Evolutionary conservation across 2,888 invertebrate species (phyloP), one percentile per base, ranked within the genome.

Genomic region (Tachina grossa): DNA sequence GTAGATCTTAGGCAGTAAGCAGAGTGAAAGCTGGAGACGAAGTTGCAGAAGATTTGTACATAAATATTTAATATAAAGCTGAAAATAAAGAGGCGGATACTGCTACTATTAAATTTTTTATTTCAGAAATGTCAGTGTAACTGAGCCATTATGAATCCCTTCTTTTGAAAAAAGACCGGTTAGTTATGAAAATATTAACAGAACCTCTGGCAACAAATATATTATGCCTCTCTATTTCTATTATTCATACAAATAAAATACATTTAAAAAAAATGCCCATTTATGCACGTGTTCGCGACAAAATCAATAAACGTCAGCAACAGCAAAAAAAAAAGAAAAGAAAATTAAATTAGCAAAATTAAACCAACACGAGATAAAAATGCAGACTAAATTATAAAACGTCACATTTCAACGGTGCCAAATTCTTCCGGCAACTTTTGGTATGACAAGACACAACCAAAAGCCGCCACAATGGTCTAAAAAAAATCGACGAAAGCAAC

Each of bases 351-450:
- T 51, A 49, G 63, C 14, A 53, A 49, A 72, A 53, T 59, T 43
- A 75, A 66, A 74, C 19, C 77, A 49, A 65, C 51, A 39, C n/a
- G n/a, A 66, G 13, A 66, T 51, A 69, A 63, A 76, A 59, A 53
- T 19, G 4, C 59, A 59, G 45, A 41, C 41, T 57, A 65, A 77
- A 69, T 71, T 63, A 65, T 71, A 83, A 77, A 81, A 81, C 76
- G 65, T 77, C 76, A 76, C 82, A 76, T 76, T 49, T 65, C 31
- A 77, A 77, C 66, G 53, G 71, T 75, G 63, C 71, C 31, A 61
- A 75, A 83, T 76, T 83, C 79, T 85, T 85, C 85, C 85, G 85
- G 79, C 85, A 85, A 71, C 45, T 69, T 65, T 71, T 74, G 61
- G n/a, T 65, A 47, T 51, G 68, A 74, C 49, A 57, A 49, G 19